Evolutionary conservation across 2,888 invertebrate species (phyloP), one percentile per base, ranked within the genome.

Genomic region (Apotomis capreana): DNA sequence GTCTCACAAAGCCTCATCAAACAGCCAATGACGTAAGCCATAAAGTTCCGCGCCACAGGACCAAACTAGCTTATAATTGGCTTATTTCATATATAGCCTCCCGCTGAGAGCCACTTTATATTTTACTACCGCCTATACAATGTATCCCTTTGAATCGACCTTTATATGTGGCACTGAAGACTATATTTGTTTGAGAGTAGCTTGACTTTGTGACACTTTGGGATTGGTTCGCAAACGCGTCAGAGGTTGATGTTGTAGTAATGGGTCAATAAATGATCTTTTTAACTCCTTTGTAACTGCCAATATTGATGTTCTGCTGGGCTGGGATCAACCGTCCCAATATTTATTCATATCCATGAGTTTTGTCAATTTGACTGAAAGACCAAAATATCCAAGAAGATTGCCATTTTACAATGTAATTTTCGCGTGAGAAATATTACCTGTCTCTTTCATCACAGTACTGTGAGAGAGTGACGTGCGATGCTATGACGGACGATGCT

Each of bases 31-130:
- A 69, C 57, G 69, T 58, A 57, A 58, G 15, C 26, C 55, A 40
- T 63, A 63, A 57, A 63, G 3, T 63, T 62, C 40, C 15, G 51
- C 63, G n/a, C 63, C 49, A n/a, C 58, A 36, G 69, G 69, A 69
- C 40, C 62, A 69, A 62, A 69, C 69, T 69, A 55, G 54, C 61
- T 61, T 63, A 63, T 63, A 69, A 69, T 69, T 69, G 69, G 69
- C 57, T 40, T n/a, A 58, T 63, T 69, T 62, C 69, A 58, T 69
- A 69, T 40, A 37, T 57, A 12, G 49, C 62, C 63, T 4, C 69
- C 69, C 40, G 69, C 51, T 57, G 65, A 49, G 69, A 61, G 15
- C 12, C 12, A 52, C 49, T 69, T 62, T 69, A 67, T 65, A 55
- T 4, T 54, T 69, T 69, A 69, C 55, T 57, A 37, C 55, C 10